Conservation (phyloP, 2,888 invertebrate genomes). For the Meloe dianella region DNA sequence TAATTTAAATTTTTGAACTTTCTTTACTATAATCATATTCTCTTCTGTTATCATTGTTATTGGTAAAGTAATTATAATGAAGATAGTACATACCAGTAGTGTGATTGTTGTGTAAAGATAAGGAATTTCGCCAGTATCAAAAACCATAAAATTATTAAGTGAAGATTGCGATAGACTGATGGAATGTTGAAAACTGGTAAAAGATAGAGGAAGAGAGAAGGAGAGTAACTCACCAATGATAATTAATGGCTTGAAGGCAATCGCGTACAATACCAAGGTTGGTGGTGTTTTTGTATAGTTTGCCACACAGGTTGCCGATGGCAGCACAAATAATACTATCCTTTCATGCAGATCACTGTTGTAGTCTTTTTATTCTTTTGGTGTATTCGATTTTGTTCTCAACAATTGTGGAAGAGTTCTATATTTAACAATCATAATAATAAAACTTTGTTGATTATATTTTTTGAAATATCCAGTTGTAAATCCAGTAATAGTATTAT, state of each 20-base stretch:
- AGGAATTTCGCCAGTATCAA: not conserved
- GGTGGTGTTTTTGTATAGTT: constrained; percentile 23
- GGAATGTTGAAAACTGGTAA: not conserved
- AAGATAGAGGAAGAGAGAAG: not conserved
- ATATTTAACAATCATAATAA: not conserved
- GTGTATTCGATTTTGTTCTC: not conserved
- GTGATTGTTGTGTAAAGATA: constrained; percentile 10
- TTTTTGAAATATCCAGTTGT: not conserved
- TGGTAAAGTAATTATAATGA: not conserved
- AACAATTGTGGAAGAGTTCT: not conserved
- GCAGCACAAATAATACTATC: constrained; percentile 30
- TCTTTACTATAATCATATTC: no score
- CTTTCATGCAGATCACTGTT: constrained; percentile 25
- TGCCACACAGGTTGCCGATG: constrained; percentile 30
- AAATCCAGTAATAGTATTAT: not conserved
- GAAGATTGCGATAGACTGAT: not conserved
- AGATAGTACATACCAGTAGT: not conserved
- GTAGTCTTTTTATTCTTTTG: constrained; percentile 18
- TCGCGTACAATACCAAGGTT: constrained; percentile 21
- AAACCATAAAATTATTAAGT: constrained; percentile 2
- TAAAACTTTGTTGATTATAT: no score
- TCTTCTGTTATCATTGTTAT: no score
- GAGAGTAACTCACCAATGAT: not conserved
- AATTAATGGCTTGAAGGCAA: constrained; percentile 10
- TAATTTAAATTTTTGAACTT: no score